Conservation (phyloP, 1,140 invertebrate species). For the Zaprionus lachaisei region DNA sequence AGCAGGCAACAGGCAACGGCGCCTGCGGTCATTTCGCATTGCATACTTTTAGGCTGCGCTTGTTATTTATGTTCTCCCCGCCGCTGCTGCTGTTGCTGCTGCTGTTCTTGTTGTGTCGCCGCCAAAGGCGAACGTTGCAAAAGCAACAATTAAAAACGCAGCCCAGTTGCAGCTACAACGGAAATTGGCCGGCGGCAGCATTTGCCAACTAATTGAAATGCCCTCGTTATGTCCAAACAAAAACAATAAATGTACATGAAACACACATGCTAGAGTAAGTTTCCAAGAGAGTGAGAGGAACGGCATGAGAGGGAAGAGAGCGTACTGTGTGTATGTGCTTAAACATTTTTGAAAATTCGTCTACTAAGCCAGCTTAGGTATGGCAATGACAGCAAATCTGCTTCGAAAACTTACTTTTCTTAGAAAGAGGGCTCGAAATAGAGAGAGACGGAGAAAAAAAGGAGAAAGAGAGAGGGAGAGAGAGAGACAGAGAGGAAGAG, state of each 20-base stretch:
- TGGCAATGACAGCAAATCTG: constrained; percentile 8
- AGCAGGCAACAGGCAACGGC: constrained; percentile 16
- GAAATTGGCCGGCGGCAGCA: constrained; percentile 37
- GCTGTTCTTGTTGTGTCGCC: constrained; percentile 3
- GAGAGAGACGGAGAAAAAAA: not conserved
- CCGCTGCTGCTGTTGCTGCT: constrained; percentile 6
- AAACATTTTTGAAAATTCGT: constrained; percentile 15
- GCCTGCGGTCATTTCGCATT: constrained; percentile 54
- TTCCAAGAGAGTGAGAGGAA: not conserved
- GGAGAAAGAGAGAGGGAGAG: not conserved
- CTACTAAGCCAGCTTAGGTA: constrained; percentile 5
- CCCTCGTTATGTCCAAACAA: constrained; percentile 39
- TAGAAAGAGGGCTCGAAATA: not conserved
- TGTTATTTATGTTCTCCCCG: constrained; percentile 4
- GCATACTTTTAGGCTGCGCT: constrained; percentile 61
- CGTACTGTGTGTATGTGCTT: constrained; percentile 5
- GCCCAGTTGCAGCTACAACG: constrained; percentile 21
- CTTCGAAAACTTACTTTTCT: not conserved
- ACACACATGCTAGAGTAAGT: not conserved
- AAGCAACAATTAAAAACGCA: constrained; percentile 53
- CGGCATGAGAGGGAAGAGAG: not conserved
- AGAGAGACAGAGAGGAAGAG: not conserved
- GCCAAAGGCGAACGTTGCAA: constrained; percentile 30
- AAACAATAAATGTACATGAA: constrained; percentile 9
- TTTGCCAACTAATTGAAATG: constrained; percentile 65